Percentiles rank a stretch among this genome's conserved stretches.
Evolutionary conservation across 2,797 vertebrate species (phyloP).

Genomic region (Heteromormyrus szaboi): DNA sequence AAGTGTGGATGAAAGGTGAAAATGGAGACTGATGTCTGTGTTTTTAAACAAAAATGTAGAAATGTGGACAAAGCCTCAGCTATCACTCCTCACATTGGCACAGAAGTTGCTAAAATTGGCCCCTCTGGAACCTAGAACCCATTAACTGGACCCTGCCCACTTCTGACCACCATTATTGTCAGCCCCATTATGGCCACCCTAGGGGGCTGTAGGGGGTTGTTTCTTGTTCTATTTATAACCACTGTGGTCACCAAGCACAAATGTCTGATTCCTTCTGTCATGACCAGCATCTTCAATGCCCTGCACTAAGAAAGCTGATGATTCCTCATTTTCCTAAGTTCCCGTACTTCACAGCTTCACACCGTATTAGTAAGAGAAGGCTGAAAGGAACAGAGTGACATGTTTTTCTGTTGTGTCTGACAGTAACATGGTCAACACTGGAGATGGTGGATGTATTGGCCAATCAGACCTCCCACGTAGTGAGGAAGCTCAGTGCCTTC

Average conservation of each 20-base stretch:
- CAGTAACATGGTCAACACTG: not conserved
- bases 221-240: not conserved
- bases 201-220: not conserved
- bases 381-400: not conserved
- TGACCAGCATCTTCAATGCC: not conserved
- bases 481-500: constrained; percentile 79
- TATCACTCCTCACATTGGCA: constrained; percentile 22
- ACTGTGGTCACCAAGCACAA: not conserved
- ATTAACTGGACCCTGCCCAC: constrained; percentile 24
- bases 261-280: constrained; percentile 18
- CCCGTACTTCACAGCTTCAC: not conserved
- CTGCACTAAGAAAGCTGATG: not conserved
- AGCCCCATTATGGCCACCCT: constrained; percentile 39
- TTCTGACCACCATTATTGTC: constrained; percentile 42
- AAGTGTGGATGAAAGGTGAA: not conserved
- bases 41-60: not conserved
- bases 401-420: not conserved
- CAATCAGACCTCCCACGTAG: constrained; percentile 74
- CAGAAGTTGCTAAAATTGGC: constrained; percentile 25
- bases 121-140: not conserved
- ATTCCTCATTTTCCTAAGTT: not conserved
- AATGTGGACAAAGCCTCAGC: not conserved
- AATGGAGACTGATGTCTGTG: not conserved
- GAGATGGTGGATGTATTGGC: constrained; percentile 42
- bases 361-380: not conserved